Conservation (phyloP, 2,797 vertebrate species). For the Sciurus vulgaris region DNA sequence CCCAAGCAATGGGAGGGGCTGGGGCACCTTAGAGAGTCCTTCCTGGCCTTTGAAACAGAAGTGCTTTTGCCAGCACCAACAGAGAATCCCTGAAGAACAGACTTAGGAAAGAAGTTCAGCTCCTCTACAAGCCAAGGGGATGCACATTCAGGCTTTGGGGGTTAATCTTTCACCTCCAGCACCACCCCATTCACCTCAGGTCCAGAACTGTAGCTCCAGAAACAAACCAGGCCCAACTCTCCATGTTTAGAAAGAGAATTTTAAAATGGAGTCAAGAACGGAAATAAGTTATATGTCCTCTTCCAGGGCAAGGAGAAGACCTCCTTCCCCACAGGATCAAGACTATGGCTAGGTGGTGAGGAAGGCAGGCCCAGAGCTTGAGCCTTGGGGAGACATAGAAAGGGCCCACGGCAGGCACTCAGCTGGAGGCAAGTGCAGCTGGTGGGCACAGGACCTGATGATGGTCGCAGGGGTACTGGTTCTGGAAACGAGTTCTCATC, state of each 20-base stretch:
- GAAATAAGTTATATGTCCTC: conserved; percentile 70
- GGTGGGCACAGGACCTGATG: background rate
- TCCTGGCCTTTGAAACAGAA: background rate
- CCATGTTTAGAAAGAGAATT: conserved; percentile 74
- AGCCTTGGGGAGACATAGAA: conserved; percentile 37
- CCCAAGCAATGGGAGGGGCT: background rate
- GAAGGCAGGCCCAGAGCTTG: conserved; percentile 39
- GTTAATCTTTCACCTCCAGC: background rate
- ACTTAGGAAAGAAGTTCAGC: background rate
- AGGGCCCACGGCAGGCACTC: background rate
- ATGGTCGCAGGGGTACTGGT: background rate
- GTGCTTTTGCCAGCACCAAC: conserved; percentile 68
- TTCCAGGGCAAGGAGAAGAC: conserved; percentile 43
- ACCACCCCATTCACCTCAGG: background rate
- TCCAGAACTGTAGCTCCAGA: conserved; percentile 55
- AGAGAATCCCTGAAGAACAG: conserved; percentile 74
- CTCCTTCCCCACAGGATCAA: conserved; percentile 62
- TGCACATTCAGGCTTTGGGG: background rate
- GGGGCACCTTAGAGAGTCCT: background rate
- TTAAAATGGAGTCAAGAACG: conserved; percentile 77
- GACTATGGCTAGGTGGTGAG: conserved; percentile 68
- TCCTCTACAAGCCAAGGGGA: background rate
- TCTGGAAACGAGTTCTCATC: conserved; percentile 45
- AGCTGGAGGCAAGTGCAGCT: conserved; percentile 16
- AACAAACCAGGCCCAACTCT: conserved; percentile 70